Evolutionary conservation across 2,888 invertebrate genomes (phyloP), one percentile per base, ranked within the genome.

Genomic region (Pegoplata infirma): DNA sequence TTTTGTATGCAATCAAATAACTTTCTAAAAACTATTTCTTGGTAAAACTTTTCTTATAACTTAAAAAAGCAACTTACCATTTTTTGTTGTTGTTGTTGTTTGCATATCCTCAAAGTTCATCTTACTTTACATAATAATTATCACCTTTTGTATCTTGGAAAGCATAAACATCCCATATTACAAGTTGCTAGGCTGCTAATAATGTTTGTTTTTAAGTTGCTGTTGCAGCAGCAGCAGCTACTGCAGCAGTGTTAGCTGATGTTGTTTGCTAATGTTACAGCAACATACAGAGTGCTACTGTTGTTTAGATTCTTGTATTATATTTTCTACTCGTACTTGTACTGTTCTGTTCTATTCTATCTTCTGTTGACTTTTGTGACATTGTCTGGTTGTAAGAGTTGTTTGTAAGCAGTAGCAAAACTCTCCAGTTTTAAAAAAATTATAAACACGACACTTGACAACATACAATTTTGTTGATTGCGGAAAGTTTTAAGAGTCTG

Each of bases 71-170:
- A 56, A 64, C 63, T 77, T 76, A 76, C 75, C 76, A 76, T 64
- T 76, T 76, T n/a, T n/a, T n/a, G n/a, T n/a, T n/a, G n/a, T n/a
- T n/a, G n/a, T n/a, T n/a, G n/a, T n/a, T n/a, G n/a, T n/a, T 76
- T 75, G 80, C 81, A 66, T 81, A 77, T 76, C 76, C 71, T 58
- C 68, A 40, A 74, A 81, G 76, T 81, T 82, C 82, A 82, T 81
- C 83, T 85, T 84, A 84, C 82, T 84, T 88, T 87, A 86, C 86
- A 86, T 88, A 88, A 87, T 86, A 88, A 86, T 86, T 86, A 88
- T 86, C 88, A 86, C 85, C 82, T 86, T 85, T 81, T 84, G 84
- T 84, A 82, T 82, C 82, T n/a, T 72, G 71, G 61, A 25, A 76
- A 72, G 80, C 71, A 75, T 75, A 71, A 79, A 79, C 79, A 79